phyloP scores from a whole-genome alignment of 1,140 invertebrate species.

The Nasonia longicornis region DNA sequence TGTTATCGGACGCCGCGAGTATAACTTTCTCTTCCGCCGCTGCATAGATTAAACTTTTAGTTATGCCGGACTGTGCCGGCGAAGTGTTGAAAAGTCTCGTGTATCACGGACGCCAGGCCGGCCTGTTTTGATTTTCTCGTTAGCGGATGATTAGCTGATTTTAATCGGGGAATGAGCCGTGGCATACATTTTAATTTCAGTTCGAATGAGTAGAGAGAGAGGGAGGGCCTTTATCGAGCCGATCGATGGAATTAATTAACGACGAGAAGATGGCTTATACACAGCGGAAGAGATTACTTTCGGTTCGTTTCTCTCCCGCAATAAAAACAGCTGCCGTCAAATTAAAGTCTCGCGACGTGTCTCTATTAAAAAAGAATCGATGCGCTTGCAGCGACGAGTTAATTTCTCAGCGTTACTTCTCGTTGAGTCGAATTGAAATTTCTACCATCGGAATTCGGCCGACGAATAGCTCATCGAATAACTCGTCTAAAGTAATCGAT shows the following conservation, averaged over 20 bases:
- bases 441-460: not conserved
- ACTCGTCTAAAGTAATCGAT: not conserved
- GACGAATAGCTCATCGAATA: not conserved
- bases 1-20: not conserved
- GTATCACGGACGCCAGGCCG: not conserved
- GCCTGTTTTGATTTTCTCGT: too few relatives aligned
- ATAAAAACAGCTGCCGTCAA: not conserved
- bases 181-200: too few relatives aligned
- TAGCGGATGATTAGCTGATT: too few relatives aligned
- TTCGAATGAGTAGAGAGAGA: too few relatives aligned
- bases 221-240: too few relatives aligned
- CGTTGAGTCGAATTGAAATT: not conserved
- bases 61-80: not conserved
- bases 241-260: too few relatives aligned
- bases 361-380: conserved; percentile 52
- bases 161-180: too few relatives aligned
- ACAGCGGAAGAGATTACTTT: too few relatives aligned
- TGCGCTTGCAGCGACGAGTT: conserved; percentile 55
- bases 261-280: too few relatives aligned
- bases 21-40: conserved; percentile 39
- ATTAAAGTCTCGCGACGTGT: too few relatives aligned
- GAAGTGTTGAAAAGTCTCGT: conserved; percentile 23
- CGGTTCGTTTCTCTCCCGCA: too few relatives aligned
- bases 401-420: conserved; percentile 56
- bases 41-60: conserved; percentile 35